A percentile compares a stretch with the other conserved stretches of the same genome.
These are phyloP conservation scores for Atherinomorus stipes DNA, from an alignment of 2,113 vertebrate species.

Conservation along the genomic window DNA sequence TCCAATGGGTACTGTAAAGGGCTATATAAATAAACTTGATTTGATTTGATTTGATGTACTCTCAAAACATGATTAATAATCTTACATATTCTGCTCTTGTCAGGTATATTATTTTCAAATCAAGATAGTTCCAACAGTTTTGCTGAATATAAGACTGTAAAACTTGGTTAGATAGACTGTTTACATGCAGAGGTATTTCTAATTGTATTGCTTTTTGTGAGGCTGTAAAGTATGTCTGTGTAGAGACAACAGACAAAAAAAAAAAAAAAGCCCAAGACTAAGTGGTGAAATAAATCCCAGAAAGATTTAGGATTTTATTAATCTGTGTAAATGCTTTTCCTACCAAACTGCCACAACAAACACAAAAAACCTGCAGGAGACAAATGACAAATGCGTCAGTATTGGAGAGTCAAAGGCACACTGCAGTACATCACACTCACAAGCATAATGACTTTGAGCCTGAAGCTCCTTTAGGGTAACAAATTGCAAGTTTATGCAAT, in stretches of 20 bases:
- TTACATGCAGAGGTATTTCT: not conserved
- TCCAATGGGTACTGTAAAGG: too few relatives aligned
- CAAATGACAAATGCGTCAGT: constrained; percentile 28
- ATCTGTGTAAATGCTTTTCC: constrained; percentile 38
- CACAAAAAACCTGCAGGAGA: constrained; percentile 15
- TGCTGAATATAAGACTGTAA: too few relatives aligned
- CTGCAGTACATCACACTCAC: constrained; percentile 19
- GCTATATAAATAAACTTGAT: too few relatives aligned
- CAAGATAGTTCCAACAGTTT: too few relatives aligned
- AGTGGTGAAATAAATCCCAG: constrained; percentile 17
- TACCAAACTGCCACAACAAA: constrained; percentile 17
- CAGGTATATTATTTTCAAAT: too few relatives aligned
- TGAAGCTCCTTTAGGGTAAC: constrained; percentile 27
- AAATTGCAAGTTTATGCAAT: constrained; percentile 44
- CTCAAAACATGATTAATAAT: too few relatives aligned
- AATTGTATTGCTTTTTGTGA: not conserved
- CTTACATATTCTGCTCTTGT: too few relatives aligned
- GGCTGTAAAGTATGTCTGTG: constrained; percentile 1
- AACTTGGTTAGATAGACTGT: too few relatives aligned
- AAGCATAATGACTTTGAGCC: constrained; percentile 37
- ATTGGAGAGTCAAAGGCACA: constrained; percentile 32
- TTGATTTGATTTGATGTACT: too few relatives aligned
- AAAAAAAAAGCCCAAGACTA: constrained; percentile 5
- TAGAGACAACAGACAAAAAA: constrained; percentile 6
- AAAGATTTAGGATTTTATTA: constrained; percentile 17